Conservation (phyloP, 2,797 vertebrate genomes). For the Gymnoscopelus braueri region DNA sequence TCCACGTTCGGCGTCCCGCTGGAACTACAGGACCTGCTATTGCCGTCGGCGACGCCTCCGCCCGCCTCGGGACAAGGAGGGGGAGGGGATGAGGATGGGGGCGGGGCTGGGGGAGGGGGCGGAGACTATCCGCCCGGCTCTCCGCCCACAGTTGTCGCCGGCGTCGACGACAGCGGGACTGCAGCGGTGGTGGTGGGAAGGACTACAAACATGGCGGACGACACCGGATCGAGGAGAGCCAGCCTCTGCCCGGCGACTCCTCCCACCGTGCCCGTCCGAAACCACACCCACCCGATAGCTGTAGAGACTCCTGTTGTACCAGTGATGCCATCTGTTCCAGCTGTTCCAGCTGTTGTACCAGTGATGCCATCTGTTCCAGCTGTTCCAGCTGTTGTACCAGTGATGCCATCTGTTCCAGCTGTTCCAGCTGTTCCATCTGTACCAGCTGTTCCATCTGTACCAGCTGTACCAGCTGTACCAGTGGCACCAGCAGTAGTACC, state of each 20-base stretch:
- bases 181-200: not conserved
- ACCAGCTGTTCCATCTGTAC: too few relatives aligned
- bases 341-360: too few relatives aligned
- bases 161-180: conserved; percentile 1
- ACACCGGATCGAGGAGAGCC: conserved; percentile 27
- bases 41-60: not conserved
- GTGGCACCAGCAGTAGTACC: too few relatives aligned
- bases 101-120: not conserved
- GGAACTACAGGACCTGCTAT: conserved; percentile 64
- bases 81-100: too few relatives aligned
- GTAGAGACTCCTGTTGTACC: conserved; percentile 68
- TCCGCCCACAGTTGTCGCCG: not conserved
- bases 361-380: too few relatives aligned
- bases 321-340: not conserved
- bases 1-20: conserved; percentile 78
- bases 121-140: not conserved
- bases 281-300: conserved; percentile 54
- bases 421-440: too few relatives aligned
- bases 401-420: too few relatives aligned
- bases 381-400: too few relatives aligned
- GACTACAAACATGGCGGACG: conserved; percentile 22
- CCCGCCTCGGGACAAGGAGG: too few relatives aligned
- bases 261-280: conserved; percentile 1
- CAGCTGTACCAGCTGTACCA: too few relatives aligned
- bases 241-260: conserved; percentile 66